Evolutionary conservation across 2,113 vertebrate genomes (phyloP), one percentile per base, ranked within the genome.

Genomic region (Trochalopteron elliotii): DNA sequence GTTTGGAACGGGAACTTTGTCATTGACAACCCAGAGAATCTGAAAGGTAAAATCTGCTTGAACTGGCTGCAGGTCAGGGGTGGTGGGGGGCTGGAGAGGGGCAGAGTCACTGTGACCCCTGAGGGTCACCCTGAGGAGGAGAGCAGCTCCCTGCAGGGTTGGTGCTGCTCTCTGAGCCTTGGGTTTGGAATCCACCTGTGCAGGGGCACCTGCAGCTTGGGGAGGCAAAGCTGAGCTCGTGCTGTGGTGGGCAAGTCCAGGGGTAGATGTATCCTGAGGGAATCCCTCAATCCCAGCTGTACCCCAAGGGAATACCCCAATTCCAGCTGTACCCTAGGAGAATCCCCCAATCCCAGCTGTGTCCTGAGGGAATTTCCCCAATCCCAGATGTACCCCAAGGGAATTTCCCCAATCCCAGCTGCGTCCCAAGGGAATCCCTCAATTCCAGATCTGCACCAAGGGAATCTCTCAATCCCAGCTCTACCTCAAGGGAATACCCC

Each of bases 1-100:
- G 99, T 99, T 53, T 99, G 99, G 99, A 99, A 99, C 1, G 99
- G 99, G 83, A 99, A 99, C 96, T 99, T 99, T 61, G 98, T 99
- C 83, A 99, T 99, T 20, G 99, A 99, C 97, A 99, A 99, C 97
- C 99, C 99, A 0, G 99, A 99, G 96, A 98, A 99, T 45, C 98
- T 99, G 94, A 98, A 99, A 99, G 99, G 99, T 99, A 98, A 97
- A 1, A 2, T 24, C 67, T 56, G 70, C 49, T 39, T 4, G 28
- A 23, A 16, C 4, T 83, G 40, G n/a, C 89, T 72, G 5, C 1
- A 1, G 5, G 39, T 13, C 35, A 10, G 0, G 1, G 77, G 40
- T 4, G 45, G 6, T 5, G 61, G 22, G 22, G 44, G 53, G 23
- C 67, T 37, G n/a, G 52, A 72, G 37, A 27, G 68, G 44, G 59